Conservation (phyloP, 2,113 vertebrate genomes). For the Polypterus bichir region DNA sequence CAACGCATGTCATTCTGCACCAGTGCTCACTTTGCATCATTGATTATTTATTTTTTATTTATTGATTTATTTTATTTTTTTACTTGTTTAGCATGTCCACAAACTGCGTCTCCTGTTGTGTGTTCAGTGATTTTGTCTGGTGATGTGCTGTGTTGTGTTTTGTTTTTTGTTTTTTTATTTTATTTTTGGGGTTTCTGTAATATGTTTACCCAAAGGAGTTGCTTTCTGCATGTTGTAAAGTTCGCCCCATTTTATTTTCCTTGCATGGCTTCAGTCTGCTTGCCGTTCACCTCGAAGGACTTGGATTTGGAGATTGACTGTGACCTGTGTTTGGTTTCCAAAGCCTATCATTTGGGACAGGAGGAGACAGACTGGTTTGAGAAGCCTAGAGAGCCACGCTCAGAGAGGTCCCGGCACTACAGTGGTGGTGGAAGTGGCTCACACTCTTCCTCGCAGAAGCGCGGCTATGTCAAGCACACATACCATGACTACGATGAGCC, state of each 20-base stretch:
- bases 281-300: conserved; percentile 30
- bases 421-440: conserved; percentile 37
- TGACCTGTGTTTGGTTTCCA: conserved; percentile 78
- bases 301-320: conserved; percentile 48
- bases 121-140: conserved; percentile 34
- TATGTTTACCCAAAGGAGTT: conserved; percentile 19
- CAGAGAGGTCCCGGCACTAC: conserved; percentile 84
- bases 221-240: conserved; percentile 38
- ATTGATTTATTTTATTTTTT: conserved; percentile 23
- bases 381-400: conserved; percentile 87
- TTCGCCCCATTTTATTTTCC: conserved; percentile 39
- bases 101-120: conserved; percentile 3
- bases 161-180: conserved; percentile 24
- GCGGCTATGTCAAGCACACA: conserved; percentile 75
- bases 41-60: conserved; percentile 41
- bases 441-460: conserved; percentile 79
- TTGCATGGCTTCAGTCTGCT: conserved; percentile 69
- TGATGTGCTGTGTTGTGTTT: conserved; percentile 22
- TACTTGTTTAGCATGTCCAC: conserved; percentile 7
- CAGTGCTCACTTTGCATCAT: too few relatives aligned
- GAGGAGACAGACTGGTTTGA: conserved; percentile 99
- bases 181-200: conserved; percentile 27
- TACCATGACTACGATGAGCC: conserved; percentile 92
- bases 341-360: conserved; percentile 99
- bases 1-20: too few relatives aligned